phyloP scores from a whole-genome alignment of 2,113 vertebrate species.

The Zosterops japonicus region DNA sequence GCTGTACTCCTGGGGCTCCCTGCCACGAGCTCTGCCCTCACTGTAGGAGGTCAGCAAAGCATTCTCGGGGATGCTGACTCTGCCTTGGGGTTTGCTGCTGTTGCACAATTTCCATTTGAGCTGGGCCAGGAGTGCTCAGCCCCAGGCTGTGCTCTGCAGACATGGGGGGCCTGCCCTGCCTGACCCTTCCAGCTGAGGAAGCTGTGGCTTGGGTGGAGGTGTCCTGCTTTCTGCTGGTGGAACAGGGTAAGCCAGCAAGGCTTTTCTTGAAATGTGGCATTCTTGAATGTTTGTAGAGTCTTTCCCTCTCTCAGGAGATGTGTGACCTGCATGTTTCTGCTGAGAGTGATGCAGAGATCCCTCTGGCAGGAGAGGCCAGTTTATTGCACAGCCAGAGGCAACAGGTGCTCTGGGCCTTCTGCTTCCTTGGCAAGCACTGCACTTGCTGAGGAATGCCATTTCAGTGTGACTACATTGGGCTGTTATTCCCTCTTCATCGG shows the following conservation, averaged over 20 bases:
- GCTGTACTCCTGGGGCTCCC: background rate
- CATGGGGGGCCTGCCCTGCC: background rate
- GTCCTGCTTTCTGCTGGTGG: background rate
- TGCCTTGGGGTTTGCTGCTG: background rate
- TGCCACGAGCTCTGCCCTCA: background rate
- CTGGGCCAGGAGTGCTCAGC: background rate
- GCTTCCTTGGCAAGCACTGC: background rate
- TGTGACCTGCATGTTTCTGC: background rate
- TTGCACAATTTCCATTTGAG: background rate
- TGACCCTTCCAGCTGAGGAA: background rate
- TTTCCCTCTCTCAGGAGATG: background rate
- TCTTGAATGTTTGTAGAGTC: background rate
- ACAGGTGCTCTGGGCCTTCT: constrained; percentile 18
- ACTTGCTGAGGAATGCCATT: background rate
- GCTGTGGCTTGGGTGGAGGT: background rate
- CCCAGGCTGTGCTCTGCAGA: background rate
- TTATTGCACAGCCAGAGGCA: background rate
- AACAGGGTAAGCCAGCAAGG: background rate
- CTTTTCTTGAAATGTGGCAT: background rate
- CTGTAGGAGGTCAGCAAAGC: background rate
- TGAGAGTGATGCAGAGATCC: background rate
- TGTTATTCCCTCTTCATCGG: background rate
- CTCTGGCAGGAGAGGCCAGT: background rate
- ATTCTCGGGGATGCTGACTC: background rate
- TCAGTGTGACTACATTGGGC: background rate